Percentiles rank a stretch among this genome's conserved stretches.
Conservation (phyloP, 2,888 invertebrate species). For the Hirtodrosophila cameraria region DNA sequence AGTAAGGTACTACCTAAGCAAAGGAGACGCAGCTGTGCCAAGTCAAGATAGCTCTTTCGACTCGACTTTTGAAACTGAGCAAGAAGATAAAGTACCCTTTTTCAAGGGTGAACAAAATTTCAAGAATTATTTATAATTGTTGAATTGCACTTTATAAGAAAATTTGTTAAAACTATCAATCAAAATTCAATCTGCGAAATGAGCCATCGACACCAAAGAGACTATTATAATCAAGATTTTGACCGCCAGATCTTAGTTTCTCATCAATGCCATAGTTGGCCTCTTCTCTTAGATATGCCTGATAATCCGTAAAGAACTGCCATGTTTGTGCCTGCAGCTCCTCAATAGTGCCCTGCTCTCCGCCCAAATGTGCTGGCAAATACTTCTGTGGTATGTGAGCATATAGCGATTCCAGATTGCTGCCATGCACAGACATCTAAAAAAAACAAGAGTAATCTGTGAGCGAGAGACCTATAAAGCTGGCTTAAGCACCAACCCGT, state of each 20-base stretch:
- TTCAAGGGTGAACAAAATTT: too few relatives aligned
- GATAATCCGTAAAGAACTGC: constrained; percentile 49
- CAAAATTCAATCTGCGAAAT: constrained; percentile 71
- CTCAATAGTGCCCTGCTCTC: constrained; percentile 85
- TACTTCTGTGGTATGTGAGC: constrained; percentile 86
- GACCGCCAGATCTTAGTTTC: constrained; percentile 59
- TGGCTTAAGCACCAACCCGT: constrained; percentile 85
- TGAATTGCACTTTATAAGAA: neutral
- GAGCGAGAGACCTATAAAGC: too few relatives aligned
- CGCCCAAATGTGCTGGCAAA: constrained; percentile 88
- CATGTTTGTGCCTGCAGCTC: constrained; percentile 58
- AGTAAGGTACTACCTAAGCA: too few relatives aligned
- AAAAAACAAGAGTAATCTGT: neutral
- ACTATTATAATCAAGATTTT: constrained; percentile 59
- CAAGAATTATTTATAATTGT: too few relatives aligned
- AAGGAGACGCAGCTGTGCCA: too few relatives aligned
- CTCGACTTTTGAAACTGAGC: too few relatives aligned
- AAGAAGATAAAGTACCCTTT: too few relatives aligned
- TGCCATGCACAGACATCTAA: constrained; percentile 86
- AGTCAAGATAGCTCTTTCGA: too few relatives aligned
- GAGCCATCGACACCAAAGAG: constrained; percentile 79
- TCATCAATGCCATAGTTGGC: constrained; percentile 71
- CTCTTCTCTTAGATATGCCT: constrained; percentile 71
- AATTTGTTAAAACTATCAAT: too few relatives aligned
- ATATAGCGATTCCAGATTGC: constrained; percentile 86